Base-by-base conservation (phyloP, 2,888 invertebrate species). In the Eristalis pertinax region DNA sequence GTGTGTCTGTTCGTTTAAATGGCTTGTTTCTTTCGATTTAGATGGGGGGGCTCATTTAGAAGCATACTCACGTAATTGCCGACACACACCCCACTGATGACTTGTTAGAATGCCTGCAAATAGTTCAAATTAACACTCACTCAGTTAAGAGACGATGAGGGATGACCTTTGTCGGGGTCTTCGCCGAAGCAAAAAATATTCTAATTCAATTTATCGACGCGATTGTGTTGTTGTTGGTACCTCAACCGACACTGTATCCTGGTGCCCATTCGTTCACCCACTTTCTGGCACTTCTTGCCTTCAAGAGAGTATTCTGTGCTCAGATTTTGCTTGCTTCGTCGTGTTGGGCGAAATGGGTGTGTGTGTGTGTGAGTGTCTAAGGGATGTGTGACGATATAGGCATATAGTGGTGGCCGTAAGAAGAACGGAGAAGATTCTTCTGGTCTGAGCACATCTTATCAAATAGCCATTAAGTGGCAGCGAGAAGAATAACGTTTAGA, bases 171-270 rank as follows among this genome's bases (percentile, higher is more conserved):
- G 63, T 24, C 35, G 29, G 77, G 29, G 58, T 43, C 29, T 65
- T 2, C 56, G 15, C 58, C 56, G 64, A 70, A 22, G 38, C 35
- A 72, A 13, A 60, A 60, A 15, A 19, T 73, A n/a, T 58, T 80
- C 22, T 81, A 82, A 85, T 78, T 70, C 65, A 82, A 67, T 76
- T 74, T 63, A 64, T 69, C 81, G 50, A 85, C 74, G 78, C 67
- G 70, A 78, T 78, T 77, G 26, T 13, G 29, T 62, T 43, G 41
- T n/a, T 60, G 62, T 35, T 26, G 29, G 43, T 29, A 8, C 41
- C 32, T 3, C 56, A 11, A 11, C 11, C 56, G 19, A 15, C 15
- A 62, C 24, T 60, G 13, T n/a, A 2, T 22, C 35, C 58, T 22
- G 56, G 8, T n/a, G 8, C 50, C 13, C 50, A 29, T 24, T 35